Base-by-base conservation (phyloP, 2,888 invertebrate genomes). In the Tubulanus polymorphus region DNA sequence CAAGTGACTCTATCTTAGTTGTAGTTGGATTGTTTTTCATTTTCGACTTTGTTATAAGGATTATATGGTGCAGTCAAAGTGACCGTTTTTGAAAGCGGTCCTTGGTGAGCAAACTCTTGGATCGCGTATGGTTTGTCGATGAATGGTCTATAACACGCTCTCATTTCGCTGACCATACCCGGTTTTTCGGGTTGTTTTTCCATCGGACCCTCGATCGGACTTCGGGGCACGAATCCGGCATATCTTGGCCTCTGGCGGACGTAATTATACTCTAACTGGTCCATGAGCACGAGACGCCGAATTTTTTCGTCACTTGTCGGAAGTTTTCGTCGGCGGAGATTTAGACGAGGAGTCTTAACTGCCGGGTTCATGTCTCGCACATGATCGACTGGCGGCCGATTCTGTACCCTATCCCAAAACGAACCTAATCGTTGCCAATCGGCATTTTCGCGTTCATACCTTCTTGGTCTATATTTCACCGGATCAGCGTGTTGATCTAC, bases 21-120 rank as follows among this genome's bases (percentile, higher is more conserved):
- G n/a, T n/a, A n/a, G n/a, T n/a, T n/a, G n/a, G n/a, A n/a, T n/a
- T n/a, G n/a, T n/a, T n/a, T n/a, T n/a, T n/a, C n/a, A n/a, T n/a
- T n/a, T n/a, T n/a, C n/a, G n/a, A n/a, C n/a, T n/a, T 68, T 67
- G 62, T 69, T 71, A 59, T 63, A 71, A 10, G 69, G 67, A 57
- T 71, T 70, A 49, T 66, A 65, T 8, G 71, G 71, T 35, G 62
- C 64, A 30, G 67, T 70, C 47, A 68, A 55, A 10, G 69, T 69
- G 28, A 70, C 64, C 0, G 66, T 61, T 51, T 60, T 61, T 15
- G 70, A 67, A 49, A 69, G 54, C 6, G 63, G 60, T 1, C 63
- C 64, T 41, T 57, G 61, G 46, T 61, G 62, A 2, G 59, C 62
- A 48, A 57, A 58, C 15, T 20, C 10, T 29, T 50, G 56, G 12